Percentiles rank a stretch among this genome's conserved stretches.
Conservation (phyloP, 2,113 vertebrate genomes). For the Upupa epops region DNA sequence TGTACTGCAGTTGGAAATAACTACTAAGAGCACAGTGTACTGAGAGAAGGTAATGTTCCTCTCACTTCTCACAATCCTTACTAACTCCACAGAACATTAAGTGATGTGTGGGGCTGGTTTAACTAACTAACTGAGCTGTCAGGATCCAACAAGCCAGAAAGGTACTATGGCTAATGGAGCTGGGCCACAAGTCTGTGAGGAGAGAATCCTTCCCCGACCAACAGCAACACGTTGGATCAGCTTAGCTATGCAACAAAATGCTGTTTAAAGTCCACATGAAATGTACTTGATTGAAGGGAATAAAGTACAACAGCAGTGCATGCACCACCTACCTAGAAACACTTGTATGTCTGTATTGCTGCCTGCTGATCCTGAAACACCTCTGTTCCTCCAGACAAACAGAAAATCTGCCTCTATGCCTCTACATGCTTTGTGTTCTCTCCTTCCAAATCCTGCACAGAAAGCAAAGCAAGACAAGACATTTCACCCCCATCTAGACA, state of each 20-base stretch:
- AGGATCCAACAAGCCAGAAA: background rate
- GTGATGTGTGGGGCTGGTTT: background rate
- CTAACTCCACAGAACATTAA: background rate
- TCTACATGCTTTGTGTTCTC: background rate
- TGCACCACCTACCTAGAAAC: background rate
- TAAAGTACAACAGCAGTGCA: background rate
- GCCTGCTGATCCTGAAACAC: background rate
- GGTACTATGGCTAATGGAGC: background rate
- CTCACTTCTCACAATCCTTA: background rate
- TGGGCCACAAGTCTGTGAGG: fast-evolving
- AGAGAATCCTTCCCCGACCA: background rate
- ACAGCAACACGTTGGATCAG: background rate
- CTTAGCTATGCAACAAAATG: background rate
- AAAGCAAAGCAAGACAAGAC: background rate
- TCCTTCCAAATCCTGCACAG: background rate
- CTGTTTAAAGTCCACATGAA: background rate
- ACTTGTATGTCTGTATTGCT: background rate
- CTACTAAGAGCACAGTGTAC: background rate
- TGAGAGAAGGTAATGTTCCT: background rate
- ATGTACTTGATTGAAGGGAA: background rate
- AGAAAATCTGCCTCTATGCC: background rate
- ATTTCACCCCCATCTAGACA: background rate
- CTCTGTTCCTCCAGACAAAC: background rate
- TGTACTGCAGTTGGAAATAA: background rate
- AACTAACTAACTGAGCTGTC: background rate